Evolutionary conservation across 2,888 invertebrate species (phyloP), one percentile per base, ranked within the genome.

Genomic region (Drosophila macrospina): DNA sequence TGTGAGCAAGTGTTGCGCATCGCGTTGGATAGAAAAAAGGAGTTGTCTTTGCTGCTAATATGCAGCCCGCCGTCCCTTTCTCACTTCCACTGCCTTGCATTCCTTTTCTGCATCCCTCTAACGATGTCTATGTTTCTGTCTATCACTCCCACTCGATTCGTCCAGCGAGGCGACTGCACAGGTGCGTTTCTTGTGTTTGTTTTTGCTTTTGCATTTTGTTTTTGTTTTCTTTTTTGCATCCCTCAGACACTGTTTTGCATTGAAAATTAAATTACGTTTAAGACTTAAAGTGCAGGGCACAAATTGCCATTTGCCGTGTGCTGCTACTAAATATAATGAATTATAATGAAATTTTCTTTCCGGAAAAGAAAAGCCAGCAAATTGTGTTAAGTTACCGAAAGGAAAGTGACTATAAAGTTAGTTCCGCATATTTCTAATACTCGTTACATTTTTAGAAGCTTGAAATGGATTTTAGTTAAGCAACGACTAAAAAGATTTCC

Each of bases 261-360:
- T 73, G 73, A 51, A 86, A 83, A 81, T 81, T 66, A 86, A 86
- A 81, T 81, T 74, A 83, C 64, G 66, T 65, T 80, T 80, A 70
- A 74, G 84, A 81, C 71, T 86, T 81, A 86, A 81, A 80, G 74
- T 74, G 81, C 78, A 65, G 55, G 41, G 59, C 66, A 57, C 41
- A 71, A 71, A 64, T 57, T 69, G 65, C 47, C 47, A 65, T 69
- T 69, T 74, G 36, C 39, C 54, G 56, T 56, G 62, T 39, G 54
- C 60, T 39, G 54, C 60, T 41, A 61, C 60, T 76, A 66, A 69
- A 57, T 70, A 69, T 86, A 83, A 83, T 69, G 64, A 80, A 64
- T 65, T 64, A 62, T 66, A 65, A 80, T 86, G 51, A 54, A 75
- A 69, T 78, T 69, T 57, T 2, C 54, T 32, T 36, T 45, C 16